phyloP scores from a whole-genome alignment of 2,888 invertebrate species.

The Patella depressa region DNA sequence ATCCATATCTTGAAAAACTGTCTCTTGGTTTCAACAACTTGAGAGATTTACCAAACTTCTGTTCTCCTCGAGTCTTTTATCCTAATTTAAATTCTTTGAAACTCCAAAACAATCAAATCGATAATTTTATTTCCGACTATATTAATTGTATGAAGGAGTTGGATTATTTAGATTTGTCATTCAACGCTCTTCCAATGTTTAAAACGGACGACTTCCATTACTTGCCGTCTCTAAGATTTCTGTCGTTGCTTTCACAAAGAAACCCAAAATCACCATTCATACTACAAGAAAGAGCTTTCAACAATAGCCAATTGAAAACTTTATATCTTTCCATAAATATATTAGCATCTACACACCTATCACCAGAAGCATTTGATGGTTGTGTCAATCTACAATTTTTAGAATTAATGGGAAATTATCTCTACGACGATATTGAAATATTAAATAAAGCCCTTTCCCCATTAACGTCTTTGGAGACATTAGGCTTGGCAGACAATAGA shows the following conservation, averaged over 20 bases:
- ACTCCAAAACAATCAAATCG: background rate
- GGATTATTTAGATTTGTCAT: background rate
- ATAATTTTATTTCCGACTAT: background rate
- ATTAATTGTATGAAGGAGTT: background rate
- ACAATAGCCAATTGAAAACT: background rate
- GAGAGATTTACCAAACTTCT: slow-evolving; percentile 1
- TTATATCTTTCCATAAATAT: background rate
- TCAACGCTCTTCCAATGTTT: background rate
- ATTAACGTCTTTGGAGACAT: background rate
- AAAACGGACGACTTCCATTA: too few relatives aligned
- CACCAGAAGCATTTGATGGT: background rate
- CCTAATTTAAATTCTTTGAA: background rate
- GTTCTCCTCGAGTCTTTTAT: background rate
- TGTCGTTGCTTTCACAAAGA: background rate
- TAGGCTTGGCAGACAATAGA: background rate
- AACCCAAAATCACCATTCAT: background rate
- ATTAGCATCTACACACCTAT: background rate
- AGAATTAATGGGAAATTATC: background rate
- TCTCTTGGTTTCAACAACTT: background rate
- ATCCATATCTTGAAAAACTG: background rate
- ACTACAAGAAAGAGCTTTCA: background rate
- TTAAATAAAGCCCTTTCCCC: background rate
- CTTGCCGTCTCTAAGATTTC: too few relatives aligned
- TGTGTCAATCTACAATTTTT: background rate
- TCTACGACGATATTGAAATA: background rate